These are phyloP conservation scores for Panagrolaimus sp. DNA, from an alignment of 1,140 invertebrate genomes.

Conservation along the genomic window DNA sequence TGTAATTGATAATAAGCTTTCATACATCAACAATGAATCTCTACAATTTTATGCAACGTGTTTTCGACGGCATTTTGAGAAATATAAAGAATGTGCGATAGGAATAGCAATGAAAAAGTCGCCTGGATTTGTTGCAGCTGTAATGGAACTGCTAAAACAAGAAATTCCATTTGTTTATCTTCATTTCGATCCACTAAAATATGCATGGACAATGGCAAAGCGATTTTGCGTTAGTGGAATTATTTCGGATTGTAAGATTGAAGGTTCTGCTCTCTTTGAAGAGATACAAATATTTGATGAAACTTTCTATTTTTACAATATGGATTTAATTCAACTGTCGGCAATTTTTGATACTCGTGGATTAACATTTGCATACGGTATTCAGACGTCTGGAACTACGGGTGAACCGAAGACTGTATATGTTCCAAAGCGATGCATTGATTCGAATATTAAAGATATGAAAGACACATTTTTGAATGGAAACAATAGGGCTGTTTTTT, in stretches of 20 bases:
- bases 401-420: not conserved
- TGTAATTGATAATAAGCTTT: too few species aligned
- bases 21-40: too few species aligned
- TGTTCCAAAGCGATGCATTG: not conserved
- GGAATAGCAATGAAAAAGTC: too few species aligned
- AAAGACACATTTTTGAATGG: not conserved
- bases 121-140: too few species aligned
- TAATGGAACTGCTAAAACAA: too few species aligned
- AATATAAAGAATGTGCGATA: too few species aligned
- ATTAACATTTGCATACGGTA: not conserved
- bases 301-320: not conserved
- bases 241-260: not conserved
- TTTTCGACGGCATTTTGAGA: too few species aligned
- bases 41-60: too few species aligned
- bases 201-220: not conserved
- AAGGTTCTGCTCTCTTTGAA: not conserved
- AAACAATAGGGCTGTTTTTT: not conserved
- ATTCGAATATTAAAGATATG: not conserved
- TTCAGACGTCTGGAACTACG: not conserved
- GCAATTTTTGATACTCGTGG: not conserved
- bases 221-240: not conserved
- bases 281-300: not conserved
- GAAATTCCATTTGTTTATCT: too few species aligned
- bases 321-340: not conserved
- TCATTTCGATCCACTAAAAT: not conserved